These are phyloP conservation scores for Cyclina sinensis DNA, from an alignment of 1,140 invertebrate species.

Conservation along the genomic window DNA sequence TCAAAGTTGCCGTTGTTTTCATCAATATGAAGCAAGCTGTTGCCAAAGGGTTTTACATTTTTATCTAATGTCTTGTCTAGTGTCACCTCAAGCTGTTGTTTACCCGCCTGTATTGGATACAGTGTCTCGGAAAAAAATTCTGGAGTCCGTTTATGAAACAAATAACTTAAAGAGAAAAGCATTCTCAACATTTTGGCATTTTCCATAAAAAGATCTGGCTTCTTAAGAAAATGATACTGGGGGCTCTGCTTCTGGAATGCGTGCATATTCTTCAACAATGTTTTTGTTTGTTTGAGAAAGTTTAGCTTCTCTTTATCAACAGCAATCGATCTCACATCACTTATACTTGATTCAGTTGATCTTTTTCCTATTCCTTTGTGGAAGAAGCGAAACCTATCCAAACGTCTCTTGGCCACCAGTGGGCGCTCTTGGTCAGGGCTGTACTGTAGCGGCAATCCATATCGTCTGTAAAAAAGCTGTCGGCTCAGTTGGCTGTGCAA, in stretches of 20 bases:
- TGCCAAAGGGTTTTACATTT: neutral
- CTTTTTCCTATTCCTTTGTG: conserved; percentile 17
- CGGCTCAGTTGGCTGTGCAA: too few relatives aligned
- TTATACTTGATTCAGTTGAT: neutral
- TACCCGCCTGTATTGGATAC: conserved; percentile 19
- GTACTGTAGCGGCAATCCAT: too few relatives aligned
- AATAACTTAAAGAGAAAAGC: neutral
- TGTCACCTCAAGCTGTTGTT: conserved; percentile 10
- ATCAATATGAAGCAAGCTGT: neutral
- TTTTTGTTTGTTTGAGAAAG: neutral
- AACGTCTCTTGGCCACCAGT: neutral
- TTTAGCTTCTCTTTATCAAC: too few relatives aligned
- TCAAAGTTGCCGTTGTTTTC: neutral
- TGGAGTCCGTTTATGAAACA: neutral
- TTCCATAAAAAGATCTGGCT: neutral
- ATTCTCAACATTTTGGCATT: neutral
- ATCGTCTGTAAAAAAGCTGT: too few relatives aligned
- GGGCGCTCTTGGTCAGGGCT: neutral
- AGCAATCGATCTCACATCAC: neutral
- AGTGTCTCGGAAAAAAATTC: neutral
- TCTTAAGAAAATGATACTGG: neutral
- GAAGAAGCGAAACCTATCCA: conserved; percentile 20
- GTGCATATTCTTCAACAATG: neutral
- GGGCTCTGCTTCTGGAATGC: too few relatives aligned
- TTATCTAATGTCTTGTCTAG: neutral